Base-by-base conservation (phyloP, 2,113 vertebrate genomes). In the Malurus elegans region DNA sequence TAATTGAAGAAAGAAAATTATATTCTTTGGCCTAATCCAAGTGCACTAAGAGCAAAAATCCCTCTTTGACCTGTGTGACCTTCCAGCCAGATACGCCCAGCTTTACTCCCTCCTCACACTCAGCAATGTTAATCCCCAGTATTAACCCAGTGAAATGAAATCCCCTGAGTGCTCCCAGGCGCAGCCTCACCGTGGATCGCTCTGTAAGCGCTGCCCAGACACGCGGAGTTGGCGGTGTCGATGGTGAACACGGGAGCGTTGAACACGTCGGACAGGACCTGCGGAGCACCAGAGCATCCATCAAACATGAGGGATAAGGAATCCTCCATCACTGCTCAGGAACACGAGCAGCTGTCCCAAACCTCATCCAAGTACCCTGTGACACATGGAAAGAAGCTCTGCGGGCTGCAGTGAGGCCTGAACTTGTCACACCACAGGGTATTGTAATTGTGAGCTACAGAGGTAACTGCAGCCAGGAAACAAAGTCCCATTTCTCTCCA, bases 201-300 rank as follows among this genome's bases (percentile, higher is more conserved):
- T 96, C 98, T 97, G 98, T 99, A 99, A n/a, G 99, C 98, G 14
- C 98, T 98, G 53, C 99, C 99, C 71, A 99, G 97, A 36, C 99
- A 99, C 72, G 99, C 98, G 0, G 99, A 99, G 97, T 99, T 98
- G 53, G 98, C 92, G 2, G 99, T 98, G 80, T 99, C 98, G 1
- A 98, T 98, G 88, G 98, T 98, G 96, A 98, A 99, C 57, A 99
- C 99, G 0, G 99, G 99, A 29, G 98, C 98, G 1, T 96, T 98
- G 89, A 99, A 99, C 62, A 99, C 98, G 8, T 99, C 99, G 7
- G 98, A 98, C 66, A 99, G 95, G 58, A 99, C 99, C 99, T 99
- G 80, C 54, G 81, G 88, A 90, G 40, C 14, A 88, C 5, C 45
- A 85, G 40, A 92, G 50, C 50, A 88, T 34, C 42, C 47, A 26